These are phyloP conservation scores for Andrena cerasifolii DNA, from an alignment of 1,140 invertebrate genomes.

Conservation along the genomic window DNA sequence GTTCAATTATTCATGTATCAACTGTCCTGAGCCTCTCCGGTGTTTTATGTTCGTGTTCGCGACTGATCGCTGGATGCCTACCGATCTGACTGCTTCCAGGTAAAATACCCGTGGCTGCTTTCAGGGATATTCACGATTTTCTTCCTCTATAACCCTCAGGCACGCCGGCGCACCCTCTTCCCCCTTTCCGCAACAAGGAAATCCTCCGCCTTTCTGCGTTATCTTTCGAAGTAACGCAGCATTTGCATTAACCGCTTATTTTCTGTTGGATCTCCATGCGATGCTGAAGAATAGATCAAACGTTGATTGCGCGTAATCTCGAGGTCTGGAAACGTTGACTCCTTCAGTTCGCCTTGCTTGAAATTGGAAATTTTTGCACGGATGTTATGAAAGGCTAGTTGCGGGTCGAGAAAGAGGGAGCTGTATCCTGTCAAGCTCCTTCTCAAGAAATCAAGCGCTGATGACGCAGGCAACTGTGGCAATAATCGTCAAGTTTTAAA, in stretches of 20 bases:
- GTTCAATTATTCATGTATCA: slow-evolving; percentile 71
- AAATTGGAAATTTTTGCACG: not conserved
- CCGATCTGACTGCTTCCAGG: slow-evolving; percentile 30
- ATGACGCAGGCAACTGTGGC: no score
- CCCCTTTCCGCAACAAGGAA: no score
- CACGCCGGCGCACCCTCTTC: not conserved
- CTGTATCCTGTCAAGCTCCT: no score
- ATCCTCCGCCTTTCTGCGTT: not conserved
- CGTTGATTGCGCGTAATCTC: not conserved
- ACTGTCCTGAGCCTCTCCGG: slow-evolving; percentile 45
- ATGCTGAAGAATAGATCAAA: no score
- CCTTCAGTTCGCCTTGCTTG: not conserved
- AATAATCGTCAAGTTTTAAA: no score
- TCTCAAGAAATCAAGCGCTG: no score
- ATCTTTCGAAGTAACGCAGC: not conserved
- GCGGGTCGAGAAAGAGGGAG: no score
- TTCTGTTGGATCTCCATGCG: not conserved
- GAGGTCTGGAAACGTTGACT: not conserved
- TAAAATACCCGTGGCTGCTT: not conserved
- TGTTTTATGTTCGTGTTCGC: slow-evolving; percentile 14
- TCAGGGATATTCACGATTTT: slow-evolving; percentile 30
- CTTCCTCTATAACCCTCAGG: not conserved
- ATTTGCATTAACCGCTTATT: slow-evolving; percentile 21
- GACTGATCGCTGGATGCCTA: slow-evolving; percentile 48
- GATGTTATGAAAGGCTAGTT: no score